Base-by-base conservation (phyloP, 1,140 invertebrate species). In the Bombus difficillimus region DNA sequence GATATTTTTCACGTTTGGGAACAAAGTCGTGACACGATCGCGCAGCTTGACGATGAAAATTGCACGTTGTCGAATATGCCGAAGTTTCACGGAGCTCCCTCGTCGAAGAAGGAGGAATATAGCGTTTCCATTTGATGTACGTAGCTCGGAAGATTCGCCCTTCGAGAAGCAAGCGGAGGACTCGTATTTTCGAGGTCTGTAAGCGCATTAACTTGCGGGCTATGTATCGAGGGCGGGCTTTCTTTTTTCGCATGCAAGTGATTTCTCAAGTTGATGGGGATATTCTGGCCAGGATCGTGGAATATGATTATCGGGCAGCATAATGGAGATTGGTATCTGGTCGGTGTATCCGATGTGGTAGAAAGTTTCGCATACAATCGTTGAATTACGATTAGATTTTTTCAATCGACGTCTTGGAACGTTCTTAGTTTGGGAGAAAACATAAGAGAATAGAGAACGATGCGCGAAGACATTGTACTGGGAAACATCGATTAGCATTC, bases 1-100 rank as follows among this genome's bases (percentile, higher is more conserved):
- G n/a, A 39, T 80, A 71, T 69, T 80, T 79, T 85, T 85, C 13
- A n/a, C 39, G 41, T 10, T 18, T 47, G 37, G 47, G 22, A n/a
- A 37, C 59, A 84, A 74, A 73, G 57, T 53, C 57, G 53, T 25
- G 71, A 9, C 57, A 47, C 53, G 57, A 66, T 75, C 59, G 57
- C 59, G n/a, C n/a, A 39, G 13, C 39, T 66, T 37, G 12, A 22
- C 5, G 8, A 57, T 6, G 73, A 41, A 83, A 68, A 76, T 83
- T 32, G 64, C 43, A 57, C 32, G 34, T 8, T 53, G 43, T 53
- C 28, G 64, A 5, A 6, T 34, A 37, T 37, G 2, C 5, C 12
- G 22, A 8, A 71, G 28, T 57, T 77, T 77, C 39, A 41, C 69
- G 47, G 43, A 32, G 34, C 28, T 41, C n/a, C 13, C 12, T 53